Evolutionary conservation across 2,113 vertebrate genomes (phyloP), one percentile per base, ranked within the genome.

Genomic region (Lipophrys pholis): DNA sequence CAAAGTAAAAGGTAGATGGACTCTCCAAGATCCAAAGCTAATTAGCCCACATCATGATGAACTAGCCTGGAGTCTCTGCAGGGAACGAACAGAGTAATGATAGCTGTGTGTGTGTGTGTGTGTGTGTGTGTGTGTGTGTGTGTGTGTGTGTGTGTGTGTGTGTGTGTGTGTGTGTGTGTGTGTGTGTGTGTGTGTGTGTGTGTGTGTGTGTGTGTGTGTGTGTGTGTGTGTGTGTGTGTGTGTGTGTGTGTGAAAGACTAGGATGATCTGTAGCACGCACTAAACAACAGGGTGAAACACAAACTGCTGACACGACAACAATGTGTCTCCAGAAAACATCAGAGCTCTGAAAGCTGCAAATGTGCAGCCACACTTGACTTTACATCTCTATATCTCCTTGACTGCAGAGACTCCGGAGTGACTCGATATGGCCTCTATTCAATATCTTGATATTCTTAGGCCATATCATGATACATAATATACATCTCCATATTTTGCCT

Each of bases 21-120:
- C 87, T 90, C 89, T 90, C 90, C 70, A 62, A 88, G 93, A 90
- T 83, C 66, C 86, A 59, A 63, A 75, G 70, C 88, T 91, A 90
- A 93, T 93, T 93, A 91, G 75, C 59, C 63, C 76, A 61, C 61
- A 71, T 87, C 84, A 93, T 91, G 87, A 91, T 73, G 80, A 89
- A 64, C 69, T 80, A 76, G 84, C 80, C 66, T 21, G 76, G 78
- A 72, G 70, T 87, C 89, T 88, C 91, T 69, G 83, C 78, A 88
- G 89, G 79, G 80, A 64, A 78, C 21, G 55, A 72, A 49, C 69
- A 78, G 79, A 76, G 63, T 78, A 73, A 86, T 76, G 73, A 82
- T 75, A 70, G 15, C 16, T n/a, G 10, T 38, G 38, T n/a, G 36
- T 45, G 11, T 42, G n/a, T n/a, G n/a, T n/a, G n/a, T n/a, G n/a